Evolutionary conservation across 2,113 vertebrate genomes (phyloP).

Genomic region (Mellivora capensis): DNA sequence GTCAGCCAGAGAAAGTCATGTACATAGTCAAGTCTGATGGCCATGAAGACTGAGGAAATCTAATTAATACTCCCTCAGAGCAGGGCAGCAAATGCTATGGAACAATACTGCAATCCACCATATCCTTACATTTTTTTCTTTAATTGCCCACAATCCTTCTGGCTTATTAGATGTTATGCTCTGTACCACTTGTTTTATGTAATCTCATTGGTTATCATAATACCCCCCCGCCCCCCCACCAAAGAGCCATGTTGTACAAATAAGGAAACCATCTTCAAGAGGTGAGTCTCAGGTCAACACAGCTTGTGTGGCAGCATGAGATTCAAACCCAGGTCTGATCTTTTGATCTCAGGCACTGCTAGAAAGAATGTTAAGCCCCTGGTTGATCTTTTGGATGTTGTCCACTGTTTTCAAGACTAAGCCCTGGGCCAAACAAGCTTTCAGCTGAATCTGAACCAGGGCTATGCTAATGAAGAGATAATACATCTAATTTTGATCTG

Average conservation of each 20-base stretch:
- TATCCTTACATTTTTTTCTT: not conserved
- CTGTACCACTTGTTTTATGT: not conserved
- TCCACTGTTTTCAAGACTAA: not conserved
- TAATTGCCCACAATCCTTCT: not conserved
- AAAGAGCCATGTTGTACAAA: not conserved
- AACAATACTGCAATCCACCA: not conserved
- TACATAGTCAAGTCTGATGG: not conserved
- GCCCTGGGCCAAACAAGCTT: not conserved
- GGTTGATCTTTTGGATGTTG: not conserved
- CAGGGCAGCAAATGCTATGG: not conserved
- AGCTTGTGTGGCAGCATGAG: not conserved
- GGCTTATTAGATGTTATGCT: not conserved
- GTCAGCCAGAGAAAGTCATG: not conserved
- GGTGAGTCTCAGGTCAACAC: not conserved
- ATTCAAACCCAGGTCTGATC: not conserved
- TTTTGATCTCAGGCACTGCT: not conserved
- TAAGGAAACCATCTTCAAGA: not conserved
- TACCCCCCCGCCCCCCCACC: not conserved
- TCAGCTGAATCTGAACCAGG: not conserved
- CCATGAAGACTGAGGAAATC: not conserved
- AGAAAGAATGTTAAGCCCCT: not conserved
- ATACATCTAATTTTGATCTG: not conserved
- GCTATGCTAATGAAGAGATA: not conserved
- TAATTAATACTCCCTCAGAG: not conserved
- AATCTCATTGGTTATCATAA: not conserved